A percentile compares a stretch with the other conserved stretches of the same genome.
Evolutionary conservation across 1,140 invertebrate genomes (phyloP).

Genomic region (Batillaria attramentaria): DNA sequence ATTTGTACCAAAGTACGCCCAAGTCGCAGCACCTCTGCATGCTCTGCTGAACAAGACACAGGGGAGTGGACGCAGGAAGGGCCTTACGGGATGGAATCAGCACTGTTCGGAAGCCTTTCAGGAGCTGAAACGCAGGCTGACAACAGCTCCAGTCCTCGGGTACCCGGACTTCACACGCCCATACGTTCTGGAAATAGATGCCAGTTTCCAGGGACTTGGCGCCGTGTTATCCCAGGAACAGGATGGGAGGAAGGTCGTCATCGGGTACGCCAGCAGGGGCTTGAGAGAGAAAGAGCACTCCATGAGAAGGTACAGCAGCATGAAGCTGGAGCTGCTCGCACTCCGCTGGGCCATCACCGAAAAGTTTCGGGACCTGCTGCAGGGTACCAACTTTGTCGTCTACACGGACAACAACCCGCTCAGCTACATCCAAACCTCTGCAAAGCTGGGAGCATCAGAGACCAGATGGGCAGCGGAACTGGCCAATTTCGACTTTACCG

Average conservation of each 20-base stretch:
- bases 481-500: constrained; percentile 28
- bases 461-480: constrained; percentile 41
- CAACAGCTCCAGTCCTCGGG: constrained; percentile 38
- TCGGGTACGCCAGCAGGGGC: constrained; percentile 44
- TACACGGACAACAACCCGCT: constrained; percentile 50
- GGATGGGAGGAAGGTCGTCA: constrained; percentile 31
- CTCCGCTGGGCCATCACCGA: constrained; percentile 27
- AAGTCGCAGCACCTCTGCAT: constrained; percentile 62
- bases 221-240: constrained; percentile 55
- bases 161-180: constrained; percentile 41
- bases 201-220: constrained; percentile 48
- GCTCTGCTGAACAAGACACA: neutral
- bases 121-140: constrained; percentile 31
- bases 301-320: constrained; percentile 30
- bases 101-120: neutral
- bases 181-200: constrained; percentile 53
- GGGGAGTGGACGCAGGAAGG: neutral
- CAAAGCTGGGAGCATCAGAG: constrained; percentile 49
- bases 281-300: constrained; percentile 24
- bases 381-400: constrained; percentile 37
- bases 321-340: constrained; percentile 31
- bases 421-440: constrained; percentile 37
- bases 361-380: constrained; percentile 31
- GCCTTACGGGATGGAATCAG: neutral
- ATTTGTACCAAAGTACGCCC: constrained; percentile 65